phyloP scores from a whole-genome alignment of 2,113 vertebrate species.

The Electrona antarctica region DNA sequence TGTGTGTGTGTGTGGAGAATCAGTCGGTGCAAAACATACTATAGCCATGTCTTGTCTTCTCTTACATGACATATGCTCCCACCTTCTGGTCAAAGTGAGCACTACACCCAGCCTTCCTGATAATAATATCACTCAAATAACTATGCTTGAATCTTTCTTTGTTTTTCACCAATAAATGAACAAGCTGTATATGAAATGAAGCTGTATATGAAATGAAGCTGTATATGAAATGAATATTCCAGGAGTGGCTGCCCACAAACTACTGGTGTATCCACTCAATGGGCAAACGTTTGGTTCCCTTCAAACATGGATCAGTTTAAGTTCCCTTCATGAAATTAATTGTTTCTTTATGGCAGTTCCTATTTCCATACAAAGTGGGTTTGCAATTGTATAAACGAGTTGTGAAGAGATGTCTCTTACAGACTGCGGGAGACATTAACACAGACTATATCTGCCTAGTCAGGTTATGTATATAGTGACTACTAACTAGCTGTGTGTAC shows the following conservation, averaged over 20 bases:
- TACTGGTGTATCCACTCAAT: no score
- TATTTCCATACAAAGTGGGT: not conserved
- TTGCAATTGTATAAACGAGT: not conserved
- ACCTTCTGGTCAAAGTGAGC: conserved; percentile 21
- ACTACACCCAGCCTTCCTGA: conserved; percentile 16
- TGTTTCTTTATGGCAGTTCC: not conserved
- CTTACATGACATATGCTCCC: conserved; percentile 14
- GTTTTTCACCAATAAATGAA: not conserved
- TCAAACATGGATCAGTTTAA: not conserved
- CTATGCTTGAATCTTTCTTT: not conserved
- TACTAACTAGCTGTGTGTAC: no score
- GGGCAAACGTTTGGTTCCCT: not conserved
- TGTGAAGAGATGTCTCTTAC: not conserved
- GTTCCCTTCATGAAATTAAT: not conserved
- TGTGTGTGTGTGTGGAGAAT: conserved; percentile 1
- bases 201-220: no score
- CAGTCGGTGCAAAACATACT: not conserved
- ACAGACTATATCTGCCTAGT: not conserved
- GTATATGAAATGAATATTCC: no score
- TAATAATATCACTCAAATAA: not conserved
- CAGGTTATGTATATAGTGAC: conserved; percentile 1
- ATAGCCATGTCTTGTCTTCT: not conserved
- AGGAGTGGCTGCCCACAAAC: no score
- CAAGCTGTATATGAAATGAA: not conserved
- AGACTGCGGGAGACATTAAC: not conserved